A percentile compares a stretch with the other conserved stretches of the same genome.
These are phyloP conservation scores for Berghia stephanieae DNA, from an alignment of 1,140 invertebrate genomes.

Conservation along the genomic window DNA sequence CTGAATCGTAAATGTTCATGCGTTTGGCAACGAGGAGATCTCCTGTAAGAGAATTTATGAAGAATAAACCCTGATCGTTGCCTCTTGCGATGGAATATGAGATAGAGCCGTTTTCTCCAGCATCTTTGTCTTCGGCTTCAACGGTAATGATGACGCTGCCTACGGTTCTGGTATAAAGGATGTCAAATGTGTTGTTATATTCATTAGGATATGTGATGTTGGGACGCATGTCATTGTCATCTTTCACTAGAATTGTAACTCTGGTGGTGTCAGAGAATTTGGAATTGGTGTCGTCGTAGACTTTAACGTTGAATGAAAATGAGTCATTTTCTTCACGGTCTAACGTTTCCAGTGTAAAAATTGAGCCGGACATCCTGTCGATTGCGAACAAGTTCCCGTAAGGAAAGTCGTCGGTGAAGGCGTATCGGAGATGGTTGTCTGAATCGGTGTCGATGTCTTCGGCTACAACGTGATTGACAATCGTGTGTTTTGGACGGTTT, in stretches of 20 bases:
- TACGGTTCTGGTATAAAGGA: slow-evolving; percentile 40
- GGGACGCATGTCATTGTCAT: slow-evolving; percentile 76
- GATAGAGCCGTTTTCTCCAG: slow-evolving; percentile 83
- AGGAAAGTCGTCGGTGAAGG: slow-evolving; percentile 46
- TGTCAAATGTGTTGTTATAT: slow-evolving; percentile 46
- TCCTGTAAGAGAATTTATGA: slow-evolving; percentile 48
- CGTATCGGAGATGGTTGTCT: slow-evolving; percentile 43
- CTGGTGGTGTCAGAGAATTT: slow-evolving; percentile 86
- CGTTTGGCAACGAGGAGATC: slow-evolving; percentile 44
- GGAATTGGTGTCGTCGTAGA: slow-evolving; percentile 89
- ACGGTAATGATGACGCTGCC: slow-evolving; percentile 48
- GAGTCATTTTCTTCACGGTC: slow-evolving; percentile 88
- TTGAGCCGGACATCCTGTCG: slow-evolving; percentile 85
- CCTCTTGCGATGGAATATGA: slow-evolving; percentile 73
- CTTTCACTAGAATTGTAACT: slow-evolving; percentile 80
- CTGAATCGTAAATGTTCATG: slow-evolving; percentile 45
- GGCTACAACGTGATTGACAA: slow-evolving; percentile 31
- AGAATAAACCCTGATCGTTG: slow-evolving; percentile 48
- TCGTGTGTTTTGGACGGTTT: slow-evolving; percentile 25
- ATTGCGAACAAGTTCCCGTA: slow-evolving; percentile 75
- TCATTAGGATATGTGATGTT: slow-evolving; percentile 65
- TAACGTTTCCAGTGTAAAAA: slow-evolving; percentile 72
- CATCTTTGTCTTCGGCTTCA: slow-evolving; percentile 47
- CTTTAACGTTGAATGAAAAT: slow-evolving; percentile 87
- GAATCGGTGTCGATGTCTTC: slow-evolving; percentile 28